Evolutionary conservation across 1,140 invertebrate species (phyloP).

Genomic region (Neelides sp.): DNA sequence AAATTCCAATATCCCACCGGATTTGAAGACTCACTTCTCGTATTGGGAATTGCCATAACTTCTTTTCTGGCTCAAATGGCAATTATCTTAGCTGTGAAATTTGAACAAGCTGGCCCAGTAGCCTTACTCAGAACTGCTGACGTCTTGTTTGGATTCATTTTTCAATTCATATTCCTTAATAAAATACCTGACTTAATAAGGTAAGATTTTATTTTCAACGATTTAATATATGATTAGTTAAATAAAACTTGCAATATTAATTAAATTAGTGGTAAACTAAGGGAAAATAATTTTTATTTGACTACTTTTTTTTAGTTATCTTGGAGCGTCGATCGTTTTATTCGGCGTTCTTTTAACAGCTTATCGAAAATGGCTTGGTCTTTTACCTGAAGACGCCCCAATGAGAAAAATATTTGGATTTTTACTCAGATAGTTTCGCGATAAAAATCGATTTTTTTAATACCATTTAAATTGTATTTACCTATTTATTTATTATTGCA

Average conservation of each 20-base stretch:
- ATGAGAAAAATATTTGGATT: too few species aligned
- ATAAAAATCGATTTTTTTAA: too few species aligned
- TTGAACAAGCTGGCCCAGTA: background rate
- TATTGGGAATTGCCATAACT: too few species aligned
- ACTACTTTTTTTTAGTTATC: slow-evolving; percentile 60
- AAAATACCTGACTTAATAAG: background rate
- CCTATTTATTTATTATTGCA: too few species aligned
- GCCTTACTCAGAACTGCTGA: background rate
- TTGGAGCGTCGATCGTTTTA: slow-evolving; percentile 67
- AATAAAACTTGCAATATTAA: too few species aligned
- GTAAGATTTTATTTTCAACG: background rate
- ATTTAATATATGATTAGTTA: too few species aligned
- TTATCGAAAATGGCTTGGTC: slow-evolving; percentile 67
- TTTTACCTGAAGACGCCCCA: slow-evolving; percentile 38
- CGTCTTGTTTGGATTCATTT: slow-evolving; percentile 1
- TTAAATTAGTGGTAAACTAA: background rate
- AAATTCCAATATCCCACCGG: too few species aligned
- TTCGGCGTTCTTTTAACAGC: slow-evolving; percentile 69
- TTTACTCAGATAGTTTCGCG: too few species aligned
- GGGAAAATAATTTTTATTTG: too few species aligned
- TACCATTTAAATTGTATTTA: too few species aligned
- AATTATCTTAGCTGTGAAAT: background rate
- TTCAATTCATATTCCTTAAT: background rate
- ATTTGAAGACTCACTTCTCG: slow-evolving; percentile 18
- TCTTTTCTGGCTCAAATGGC: background rate